Percentiles rank a stretch among this genome's conserved stretches.
These are phyloP conservation scores for Solenopsis fugax DNA, from an alignment of 1,140 invertebrate species.

Conservation along the genomic window DNA sequence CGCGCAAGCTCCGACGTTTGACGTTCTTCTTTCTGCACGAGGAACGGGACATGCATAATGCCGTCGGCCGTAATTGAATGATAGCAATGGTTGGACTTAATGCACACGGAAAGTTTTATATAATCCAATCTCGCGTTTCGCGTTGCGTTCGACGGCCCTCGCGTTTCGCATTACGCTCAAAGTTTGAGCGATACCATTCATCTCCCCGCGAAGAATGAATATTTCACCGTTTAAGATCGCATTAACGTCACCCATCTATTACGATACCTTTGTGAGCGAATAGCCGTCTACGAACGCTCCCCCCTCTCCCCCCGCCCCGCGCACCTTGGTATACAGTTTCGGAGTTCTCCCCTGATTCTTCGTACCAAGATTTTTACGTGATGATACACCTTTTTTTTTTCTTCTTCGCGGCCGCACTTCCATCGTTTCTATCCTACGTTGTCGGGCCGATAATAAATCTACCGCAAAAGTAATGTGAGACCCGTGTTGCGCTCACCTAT, in stretches of 20 bases:
- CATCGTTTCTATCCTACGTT: slow-evolving; percentile 48
- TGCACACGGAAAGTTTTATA: slow-evolving; percentile 35
- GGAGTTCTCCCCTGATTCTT: slow-evolving; percentile 45
- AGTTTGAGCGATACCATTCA: slow-evolving; percentile 32
- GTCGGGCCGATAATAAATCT: slow-evolving; percentile 79
- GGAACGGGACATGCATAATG: slow-evolving; percentile 32
- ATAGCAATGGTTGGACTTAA: slow-evolving; percentile 1
- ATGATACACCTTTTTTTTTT: slow-evolving; percentile 54
- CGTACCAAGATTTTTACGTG: slow-evolving; percentile 46
- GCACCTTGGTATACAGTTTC: slow-evolving; percentile 24
- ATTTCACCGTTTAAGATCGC: slow-evolving; percentile 56
- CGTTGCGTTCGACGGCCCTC: not conserved
- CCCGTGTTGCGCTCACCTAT: slow-evolving; percentile 76
- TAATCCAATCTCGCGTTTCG: slow-evolving; percentile 22
- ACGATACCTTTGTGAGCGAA: slow-evolving; percentile 54
- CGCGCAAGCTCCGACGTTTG: not conserved
- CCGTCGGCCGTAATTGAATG: slow-evolving; percentile 42
- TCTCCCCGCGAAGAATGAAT: slow-evolving; percentile 46
- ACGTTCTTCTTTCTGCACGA: slow-evolving; percentile 31
- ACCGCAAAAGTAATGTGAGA: slow-evolving; percentile 80
- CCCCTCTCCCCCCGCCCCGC: not conserved
- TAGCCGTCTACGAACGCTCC: slow-evolving; percentile 17
- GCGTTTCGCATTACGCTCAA: slow-evolving; percentile 22
- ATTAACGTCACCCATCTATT: slow-evolving; percentile 58
- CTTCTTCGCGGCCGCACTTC: slow-evolving; percentile 21